Percentiles rank a stretch among this genome's conserved stretches.
phyloP scores from a whole-genome alignment of 2,797 vertebrate genomes.

The Pogoniulus pusillus region DNA sequence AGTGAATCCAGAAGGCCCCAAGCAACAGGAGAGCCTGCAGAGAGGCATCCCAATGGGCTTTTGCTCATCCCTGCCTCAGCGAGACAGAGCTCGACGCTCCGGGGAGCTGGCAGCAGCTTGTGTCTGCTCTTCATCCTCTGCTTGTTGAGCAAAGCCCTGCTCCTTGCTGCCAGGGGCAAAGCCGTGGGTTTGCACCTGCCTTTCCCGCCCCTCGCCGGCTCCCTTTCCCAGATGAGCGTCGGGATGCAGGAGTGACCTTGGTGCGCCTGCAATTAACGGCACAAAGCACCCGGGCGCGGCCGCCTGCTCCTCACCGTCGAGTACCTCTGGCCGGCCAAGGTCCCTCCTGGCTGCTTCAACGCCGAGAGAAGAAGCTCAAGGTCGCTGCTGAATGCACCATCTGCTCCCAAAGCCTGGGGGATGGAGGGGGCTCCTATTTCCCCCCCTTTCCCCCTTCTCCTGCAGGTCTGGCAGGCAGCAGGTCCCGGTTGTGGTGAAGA shows the following conservation, averaged over 20 bases:
- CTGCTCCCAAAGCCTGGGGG: not conserved
- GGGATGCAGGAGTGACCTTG: not conserved
- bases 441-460: too few species aligned
- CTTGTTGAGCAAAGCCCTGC: not conserved
- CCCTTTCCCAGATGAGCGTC: not conserved
- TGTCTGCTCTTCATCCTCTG: not conserved
- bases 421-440: not conserved
- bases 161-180: not conserved
- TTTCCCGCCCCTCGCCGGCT: rapidly evolving
- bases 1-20: not conserved
- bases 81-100: not conserved
- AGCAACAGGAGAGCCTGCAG: not conserved
- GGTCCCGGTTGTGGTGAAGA: rapidly evolving
- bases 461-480: not conserved
- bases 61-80: not conserved
- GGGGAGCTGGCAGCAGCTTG: not conserved
- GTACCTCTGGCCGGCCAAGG: not conserved
- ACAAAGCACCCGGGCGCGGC: not conserved
- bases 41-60: not conserved
- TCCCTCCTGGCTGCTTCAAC: not conserved
- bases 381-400: not conserved
- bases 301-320: not conserved
- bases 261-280: not conserved
- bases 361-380: slow-evolving; percentile 7
- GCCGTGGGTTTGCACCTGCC: not conserved